Base-by-base conservation (phyloP, 2,797 vertebrate genomes). In the Eleutherodactylus coqui region DNA sequence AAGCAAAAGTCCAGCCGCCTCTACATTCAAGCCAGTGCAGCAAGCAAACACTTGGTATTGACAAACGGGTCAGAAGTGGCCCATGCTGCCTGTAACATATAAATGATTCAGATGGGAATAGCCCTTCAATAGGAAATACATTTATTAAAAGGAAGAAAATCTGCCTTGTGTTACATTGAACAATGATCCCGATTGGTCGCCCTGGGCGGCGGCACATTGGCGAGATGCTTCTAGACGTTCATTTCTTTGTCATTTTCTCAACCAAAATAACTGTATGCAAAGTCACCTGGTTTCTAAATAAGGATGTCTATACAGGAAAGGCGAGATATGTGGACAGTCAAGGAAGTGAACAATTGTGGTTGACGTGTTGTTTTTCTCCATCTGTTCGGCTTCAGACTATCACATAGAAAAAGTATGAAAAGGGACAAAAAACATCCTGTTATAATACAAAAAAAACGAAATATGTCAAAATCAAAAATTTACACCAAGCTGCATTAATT, bases 301-400 rank as follows among this genome's bases (percentile, higher is more conserved):
- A 58, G 81, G 69, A 75, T 58, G 69, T 73, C 51, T 82, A 55
- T 38, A 55, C 47, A 82, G 47, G 47, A 82, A 82, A 82, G 29
- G 21, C 36, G 27, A 83, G 58, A 41, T 32, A 72, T 27, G 21
- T 72, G 47, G 47, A 29, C 60, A 34, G 60, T 5, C 13, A 13
- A 82, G 47, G 62, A 73, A 49, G 49, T 36, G 80, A 27, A 45
- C n/a, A n/a, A 29, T 34, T 82, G 79, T 17, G 62, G 43, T 36
- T 62, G 38, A 16, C 3, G 16, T 45, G 36, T 38, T 70, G 32
- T 69, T 70, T 38, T 67, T 41, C 32, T 55, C 4, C 36, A 38
- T 70, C 67, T 41, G 58, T 60, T 36, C 21, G 7, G 32, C 36
- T 70, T 19, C 11, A 70, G 17, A 17, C 32, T 9, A 7, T 24